These are phyloP conservation scores for Stichopus horrens DNA, from an alignment of 53 echinoderm and acorn worm species.

Conservation along the genomic window DNA sequence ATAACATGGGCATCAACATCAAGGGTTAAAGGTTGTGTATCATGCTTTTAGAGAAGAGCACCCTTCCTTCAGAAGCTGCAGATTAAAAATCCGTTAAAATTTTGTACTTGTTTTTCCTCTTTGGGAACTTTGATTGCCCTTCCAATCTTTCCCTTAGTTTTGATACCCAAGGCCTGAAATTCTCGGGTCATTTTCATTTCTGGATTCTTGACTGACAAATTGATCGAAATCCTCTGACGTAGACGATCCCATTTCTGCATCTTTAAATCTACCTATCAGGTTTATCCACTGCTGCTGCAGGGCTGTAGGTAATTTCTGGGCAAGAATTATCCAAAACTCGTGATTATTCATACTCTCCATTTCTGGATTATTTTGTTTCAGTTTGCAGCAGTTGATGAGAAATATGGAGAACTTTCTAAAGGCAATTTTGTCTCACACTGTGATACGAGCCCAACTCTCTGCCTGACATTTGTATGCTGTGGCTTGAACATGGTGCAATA, in stretches of 20 bases:
- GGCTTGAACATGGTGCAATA: no score
- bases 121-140: no score
- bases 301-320: constrained; percentile 48
- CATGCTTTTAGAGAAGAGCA: no score
- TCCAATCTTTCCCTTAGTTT: no score
- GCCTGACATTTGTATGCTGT: no score
- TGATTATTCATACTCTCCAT: constrained; percentile 45
- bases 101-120: no score
- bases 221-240: constrained; percentile 47
- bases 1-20: no score
- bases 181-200: constrained; percentile 59
- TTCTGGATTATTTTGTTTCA: constrained; percentile 39
- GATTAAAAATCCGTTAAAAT: no score
- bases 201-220: constrained; percentile 44
- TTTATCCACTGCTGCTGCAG: constrained; percentile 60
- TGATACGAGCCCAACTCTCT: background rate
- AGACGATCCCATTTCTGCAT: constrained; percentile 28
- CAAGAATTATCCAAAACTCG: constrained; percentile 49
- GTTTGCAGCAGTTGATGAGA: constrained; percentile 57
- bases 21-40: no score
- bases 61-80: no score
- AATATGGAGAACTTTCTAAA: constrained; percentile 61
- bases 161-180: constrained; percentile 49
- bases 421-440: constrained; percentile 8
- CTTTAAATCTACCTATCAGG: constrained; percentile 46